Base-by-base conservation (phyloP, 1,140 invertebrate species). In the Brachionus calyciflorus region DNA sequence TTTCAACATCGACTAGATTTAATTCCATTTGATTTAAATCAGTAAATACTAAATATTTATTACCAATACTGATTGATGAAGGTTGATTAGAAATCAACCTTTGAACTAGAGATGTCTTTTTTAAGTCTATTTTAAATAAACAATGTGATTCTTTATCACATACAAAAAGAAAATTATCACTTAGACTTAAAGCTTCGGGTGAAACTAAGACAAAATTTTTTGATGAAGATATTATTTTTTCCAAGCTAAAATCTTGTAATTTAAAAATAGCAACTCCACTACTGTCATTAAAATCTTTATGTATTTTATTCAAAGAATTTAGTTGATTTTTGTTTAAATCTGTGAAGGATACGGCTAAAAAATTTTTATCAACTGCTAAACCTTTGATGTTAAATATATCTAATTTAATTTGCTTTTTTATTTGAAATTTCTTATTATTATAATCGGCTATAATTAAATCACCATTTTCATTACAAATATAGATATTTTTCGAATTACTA, bases 181-280 rank as follows among this genome's bases (percentile, higher is more conserved):
- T 55, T 6, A 73, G 24, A 33, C 24, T n/a, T 7, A 73, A 24
- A 24, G 19, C 60, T 21, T 26, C 21, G 21, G 60, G 60, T 30
- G 19, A 44, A 9, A 5, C 10, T 14, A 65, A 44, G 24, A 4
- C 14, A 37, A 44, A 46, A 44, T 44, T 65, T 65, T 65, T 65
- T 26, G 37, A 41, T 44, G 37, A 19, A 0, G 60, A 65, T 30
- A 65, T 44, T 26, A 44, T 3, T 26, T 65, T 65, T 41, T 65
- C 60, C 3, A 44, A 44, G 26, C 6, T 24, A 21, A 65, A 65
- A 12, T 65, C 40, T 3, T 37, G 10, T 24, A 73, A 30, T 73
- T 73, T 73, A 26, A 51, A 73, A 28, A 73, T 21, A 19, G 51
- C 26, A 51, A 73, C 19, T 30, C 69, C 69, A 49, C 21, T 51